Evolutionary conservation across 2,797 vertebrate genomes (phyloP).

Genomic region (Characodon lateralis): DNA sequence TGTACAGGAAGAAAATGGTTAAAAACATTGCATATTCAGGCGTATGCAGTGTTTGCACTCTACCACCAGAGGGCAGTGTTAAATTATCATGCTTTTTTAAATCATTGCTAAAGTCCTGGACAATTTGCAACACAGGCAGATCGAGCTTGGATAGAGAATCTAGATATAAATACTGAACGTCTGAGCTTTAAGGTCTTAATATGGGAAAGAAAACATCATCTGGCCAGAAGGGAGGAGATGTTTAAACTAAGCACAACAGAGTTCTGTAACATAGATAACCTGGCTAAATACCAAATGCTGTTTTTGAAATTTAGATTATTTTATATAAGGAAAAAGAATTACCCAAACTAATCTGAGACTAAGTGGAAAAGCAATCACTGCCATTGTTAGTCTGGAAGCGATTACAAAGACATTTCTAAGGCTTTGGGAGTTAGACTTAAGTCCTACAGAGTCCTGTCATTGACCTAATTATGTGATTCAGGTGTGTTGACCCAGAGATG

Average conservation of each 20-base stretch:
- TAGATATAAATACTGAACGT: background rate
- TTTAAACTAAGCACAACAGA: background rate
- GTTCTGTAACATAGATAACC: background rate
- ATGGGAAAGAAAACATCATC: background rate
- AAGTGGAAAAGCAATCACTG: background rate
- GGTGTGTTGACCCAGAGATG: too few relatives aligned
- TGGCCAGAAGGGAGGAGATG: background rate
- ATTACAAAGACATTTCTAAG: background rate
- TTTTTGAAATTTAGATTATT: background rate
- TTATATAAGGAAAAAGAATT: background rate
- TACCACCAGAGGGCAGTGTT: slow-evolving; percentile 54
- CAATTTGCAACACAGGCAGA: background rate
- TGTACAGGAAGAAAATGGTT: too few relatives aligned
- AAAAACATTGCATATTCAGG: background rate
- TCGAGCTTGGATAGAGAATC: background rate
- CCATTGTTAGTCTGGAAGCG: background rate
- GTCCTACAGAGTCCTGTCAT: too few relatives aligned
- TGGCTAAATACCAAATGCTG: background rate
- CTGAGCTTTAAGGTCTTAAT: background rate
- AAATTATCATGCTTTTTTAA: background rate
- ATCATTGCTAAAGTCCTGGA: background rate
- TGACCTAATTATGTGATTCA: too few relatives aligned
- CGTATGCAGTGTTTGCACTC: background rate
- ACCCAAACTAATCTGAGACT: background rate
- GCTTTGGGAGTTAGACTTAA: background rate